Conservation (phyloP, 35 echinoderm and acorn worm species). For the Acanthaster planci region DNA sequence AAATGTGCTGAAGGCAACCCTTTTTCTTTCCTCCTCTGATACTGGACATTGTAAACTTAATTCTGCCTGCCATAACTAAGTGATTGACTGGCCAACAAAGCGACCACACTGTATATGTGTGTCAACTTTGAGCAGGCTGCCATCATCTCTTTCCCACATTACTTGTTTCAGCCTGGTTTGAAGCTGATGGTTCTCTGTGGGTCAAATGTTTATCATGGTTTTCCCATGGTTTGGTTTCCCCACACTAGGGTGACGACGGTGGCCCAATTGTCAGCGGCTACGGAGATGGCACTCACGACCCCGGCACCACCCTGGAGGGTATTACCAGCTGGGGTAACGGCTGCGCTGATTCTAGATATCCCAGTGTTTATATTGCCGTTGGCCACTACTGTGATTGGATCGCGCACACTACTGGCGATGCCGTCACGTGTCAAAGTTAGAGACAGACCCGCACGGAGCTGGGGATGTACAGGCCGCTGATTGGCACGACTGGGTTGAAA, state of each 20-base stretch:
- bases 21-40: background rate
- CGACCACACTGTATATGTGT: too few relatives aligned
- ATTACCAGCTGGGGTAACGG: background rate
- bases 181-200: background rate
- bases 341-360: background rate
- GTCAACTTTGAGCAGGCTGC: background rate
- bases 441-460: too few relatives aligned
- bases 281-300: background rate
- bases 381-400: background rate
- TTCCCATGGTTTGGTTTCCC: background rate
- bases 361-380: background rate
- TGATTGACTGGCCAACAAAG: background rate
- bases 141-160: background rate
- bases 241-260: background rate
- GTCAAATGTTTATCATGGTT: background rate
- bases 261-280: background rate
- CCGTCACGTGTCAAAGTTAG: background rate
- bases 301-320: background rate
- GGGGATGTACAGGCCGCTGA: too few relatives aligned
- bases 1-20: background rate
- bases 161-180: background rate
- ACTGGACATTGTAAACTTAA: background rate
- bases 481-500: too few relatives aligned
- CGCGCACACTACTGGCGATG: background rate
- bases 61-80: background rate